Base-by-base conservation (phyloP, 2,113 vertebrate species). In the Erinaceus europaeus region DNA sequence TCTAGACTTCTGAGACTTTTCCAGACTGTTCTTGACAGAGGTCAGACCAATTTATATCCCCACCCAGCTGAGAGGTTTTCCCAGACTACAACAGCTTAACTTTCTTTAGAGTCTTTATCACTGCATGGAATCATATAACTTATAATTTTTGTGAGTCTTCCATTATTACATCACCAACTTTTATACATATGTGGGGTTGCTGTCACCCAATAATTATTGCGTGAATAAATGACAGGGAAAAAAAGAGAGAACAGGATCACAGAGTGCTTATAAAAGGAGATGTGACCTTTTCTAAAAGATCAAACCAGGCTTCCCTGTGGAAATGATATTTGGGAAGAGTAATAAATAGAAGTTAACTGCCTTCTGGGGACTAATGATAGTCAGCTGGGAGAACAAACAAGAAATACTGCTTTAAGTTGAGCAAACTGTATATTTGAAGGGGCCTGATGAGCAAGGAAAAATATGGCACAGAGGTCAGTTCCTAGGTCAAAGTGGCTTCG, bases 261-360 rank as follows among this genome's bases (percentile, higher is more conserved):
- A 61, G 38, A 88, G 40, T 57, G 13, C 55, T 68, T 59, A 44
- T 50, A 53, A 78, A 87, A n/a, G n/a, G 23, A 86, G 29, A 78
- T 36, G 9, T 32, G 61, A 88, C 38, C 48, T 89, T 84, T 83
- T 50, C 67, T 71, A 61, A 79, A 84, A 68, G 34, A 71, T 76
- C 44, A 86, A 72, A 89, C 65, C 18, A 48, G 23, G 40, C 18
- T 67, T 88, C 34, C 50, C 67, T 20, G 8, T 65, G 25, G 53
- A 68, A 93, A 62, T 65, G 57, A 52, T 75, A 74, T 36, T 84
- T 57, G 21, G 32, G n/a, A 9, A 67, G 34, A 88, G 32, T 74
- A 75, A 68, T 34, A 36, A 91, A 40, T 55, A 67, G 53, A 11
- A 67, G 53, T 42, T 78, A 91, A 74, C 46, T 20, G 32, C 52